Percentiles rank a stretch among this genome's conserved stretches.
Evolutionary conservation across 2,888 invertebrate species (phyloP).

Genomic region (Mesoligia furuncula): DNA sequence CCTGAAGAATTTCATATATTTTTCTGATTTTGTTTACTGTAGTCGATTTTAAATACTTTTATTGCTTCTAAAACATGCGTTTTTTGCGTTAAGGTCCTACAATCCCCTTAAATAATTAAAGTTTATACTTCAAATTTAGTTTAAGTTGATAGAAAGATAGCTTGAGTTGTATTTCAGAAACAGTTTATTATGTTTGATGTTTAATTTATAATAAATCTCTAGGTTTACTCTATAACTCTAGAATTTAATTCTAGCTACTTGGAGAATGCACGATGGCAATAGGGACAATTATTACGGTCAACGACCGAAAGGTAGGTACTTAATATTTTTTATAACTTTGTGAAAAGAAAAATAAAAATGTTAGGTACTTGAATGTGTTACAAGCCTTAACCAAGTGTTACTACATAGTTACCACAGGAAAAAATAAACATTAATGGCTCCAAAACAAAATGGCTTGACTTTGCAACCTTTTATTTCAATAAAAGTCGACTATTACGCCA

Average conservation of each 20-base stretch:
- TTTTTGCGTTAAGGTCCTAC: too few relatives aligned
- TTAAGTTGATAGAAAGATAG: not conserved
- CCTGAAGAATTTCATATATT: too few relatives aligned
- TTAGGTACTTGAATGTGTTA: constrained; percentile 16
- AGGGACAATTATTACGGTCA: not conserved
- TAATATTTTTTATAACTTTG: not conserved
- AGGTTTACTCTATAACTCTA: not conserved
- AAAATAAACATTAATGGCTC: constrained; percentile 20
- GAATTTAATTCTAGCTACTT: not conserved
- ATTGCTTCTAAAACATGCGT: too few relatives aligned
- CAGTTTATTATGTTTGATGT: not conserved
- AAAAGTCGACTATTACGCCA: constrained; percentile 13
- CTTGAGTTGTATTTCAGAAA: not conserved
- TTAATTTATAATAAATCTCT: not conserved
- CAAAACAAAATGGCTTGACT: constrained; percentile 25
- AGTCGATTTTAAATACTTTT: too few relatives aligned
- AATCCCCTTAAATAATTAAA: too few relatives aligned
- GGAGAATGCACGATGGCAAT: not conserved
- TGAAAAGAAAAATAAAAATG: not conserved
- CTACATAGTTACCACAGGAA: constrained; percentile 49
- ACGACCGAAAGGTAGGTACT: not conserved
- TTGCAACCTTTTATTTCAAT: not conserved
- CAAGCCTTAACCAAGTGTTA: constrained; percentile 48
- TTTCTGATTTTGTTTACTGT: too few relatives aligned
- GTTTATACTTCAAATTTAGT: not conserved